A percentile compares a stretch with the other conserved stretches of the same genome.
phyloP scores from a whole-genome alignment of 2,797 vertebrate species.

The Telmatherina bonti region DNA sequence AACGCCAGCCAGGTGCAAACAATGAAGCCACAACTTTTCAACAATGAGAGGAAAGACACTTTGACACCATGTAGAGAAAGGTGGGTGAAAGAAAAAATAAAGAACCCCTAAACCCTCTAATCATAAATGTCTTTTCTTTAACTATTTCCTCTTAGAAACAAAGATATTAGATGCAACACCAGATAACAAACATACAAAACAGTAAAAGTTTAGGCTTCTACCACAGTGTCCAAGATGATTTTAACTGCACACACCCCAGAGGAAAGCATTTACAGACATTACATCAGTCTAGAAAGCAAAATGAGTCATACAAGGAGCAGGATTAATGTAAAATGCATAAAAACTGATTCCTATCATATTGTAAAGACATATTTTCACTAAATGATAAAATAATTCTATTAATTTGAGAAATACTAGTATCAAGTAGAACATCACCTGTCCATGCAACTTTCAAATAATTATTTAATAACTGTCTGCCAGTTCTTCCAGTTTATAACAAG shows the following conservation, averaged over 20 bases:
- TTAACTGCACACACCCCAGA: background rate
- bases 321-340: background rate
- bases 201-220: background rate
- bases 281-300: background rate
- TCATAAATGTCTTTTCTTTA: conserved; percentile 26
- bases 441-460: background rate
- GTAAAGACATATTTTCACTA: background rate
- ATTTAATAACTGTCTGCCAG: background rate
- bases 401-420: background rate
- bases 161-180: background rate
- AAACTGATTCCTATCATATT: conserved; percentile 19
- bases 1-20: conserved; percentile 51
- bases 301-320: background rate
- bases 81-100: background rate
- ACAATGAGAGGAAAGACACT: conserved; percentile 53
- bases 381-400: background rate
- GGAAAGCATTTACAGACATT: background rate
- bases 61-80: conserved; percentile 26
- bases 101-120: background rate
- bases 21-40: conserved; percentile 53
- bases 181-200: background rate
- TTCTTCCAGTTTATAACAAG: background rate
- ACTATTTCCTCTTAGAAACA: conserved; percentile 6
- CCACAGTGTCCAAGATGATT: background rate
- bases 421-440: background rate